A percentile compares a stretch with the other conserved stretches of the same genome.
Evolutionary conservation across 2,888 invertebrate species (phyloP).

Genomic region (Harmothoe impar): DNA sequence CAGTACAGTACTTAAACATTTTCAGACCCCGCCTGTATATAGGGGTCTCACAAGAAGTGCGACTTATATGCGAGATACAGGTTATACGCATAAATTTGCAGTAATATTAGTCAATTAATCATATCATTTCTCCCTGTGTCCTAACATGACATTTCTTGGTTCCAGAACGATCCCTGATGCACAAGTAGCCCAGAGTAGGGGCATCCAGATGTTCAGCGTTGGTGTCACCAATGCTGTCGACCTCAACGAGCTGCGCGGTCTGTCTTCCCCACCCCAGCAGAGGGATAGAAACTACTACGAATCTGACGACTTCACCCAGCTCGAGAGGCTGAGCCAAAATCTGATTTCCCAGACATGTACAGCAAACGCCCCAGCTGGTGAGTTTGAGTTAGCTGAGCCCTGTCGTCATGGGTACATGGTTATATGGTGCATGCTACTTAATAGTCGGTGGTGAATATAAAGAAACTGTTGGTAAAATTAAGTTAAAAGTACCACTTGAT

Average conservation of each 20-base stretch:
- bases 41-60: no score
- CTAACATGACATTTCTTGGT: no score
- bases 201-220: constrained; percentile 63
- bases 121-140: no score
- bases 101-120: no score
- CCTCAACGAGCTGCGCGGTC: constrained; percentile 32
- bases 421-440: not conserved
- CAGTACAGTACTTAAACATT: no score
- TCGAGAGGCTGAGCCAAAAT: not conserved
- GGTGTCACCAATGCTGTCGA: constrained; percentile 58
- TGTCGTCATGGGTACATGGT: not conserved
- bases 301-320: constrained; percentile 46
- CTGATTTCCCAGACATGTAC: constrained; percentile 26
- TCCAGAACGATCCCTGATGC: constrained; percentile 56
- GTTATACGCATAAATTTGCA: no score
- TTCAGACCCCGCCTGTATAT: no score
- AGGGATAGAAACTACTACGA: constrained; percentile 60
- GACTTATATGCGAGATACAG: no score
- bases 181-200: constrained; percentile 25
- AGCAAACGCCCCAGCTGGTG: not conserved
- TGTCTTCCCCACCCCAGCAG: constrained; percentile 64
- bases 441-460: no score
- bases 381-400: not conserved
- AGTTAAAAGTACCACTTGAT: no score
- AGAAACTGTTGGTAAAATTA: no score